Evolutionary conservation across 1,140 invertebrate genomes (phyloP).

Genomic region (Drosophila mauritiana): DNA sequence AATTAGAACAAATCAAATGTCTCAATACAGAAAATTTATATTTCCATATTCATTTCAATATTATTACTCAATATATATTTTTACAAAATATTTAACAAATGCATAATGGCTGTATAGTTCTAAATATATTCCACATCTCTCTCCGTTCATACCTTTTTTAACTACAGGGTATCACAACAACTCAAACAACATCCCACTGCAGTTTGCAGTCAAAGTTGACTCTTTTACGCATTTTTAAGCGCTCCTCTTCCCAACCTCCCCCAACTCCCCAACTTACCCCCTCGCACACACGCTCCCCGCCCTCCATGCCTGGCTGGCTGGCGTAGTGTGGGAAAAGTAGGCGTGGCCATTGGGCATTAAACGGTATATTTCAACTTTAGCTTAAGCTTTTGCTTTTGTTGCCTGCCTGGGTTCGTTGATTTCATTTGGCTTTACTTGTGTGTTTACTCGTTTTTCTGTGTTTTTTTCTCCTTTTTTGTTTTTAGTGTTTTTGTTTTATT

Average conservation of each 20-base stretch:
- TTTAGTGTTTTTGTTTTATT: conserved; percentile 40
- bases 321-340: conserved; percentile 75
- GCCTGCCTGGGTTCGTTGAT: conserved; percentile 61
- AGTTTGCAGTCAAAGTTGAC: conserved; percentile 76
- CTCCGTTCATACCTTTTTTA: neutral
- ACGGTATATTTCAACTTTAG: conserved; percentile 76
- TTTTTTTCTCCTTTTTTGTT: conserved; percentile 36
- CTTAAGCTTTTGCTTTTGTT: conserved; percentile 69
- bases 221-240: conserved; percentile 79
- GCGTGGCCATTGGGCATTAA: conserved; percentile 78
- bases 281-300: neutral
- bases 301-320: conserved; percentile 12
- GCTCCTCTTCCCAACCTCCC: conserved; percentile 31
- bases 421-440: conserved; percentile 65
- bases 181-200: conserved; percentile 56
- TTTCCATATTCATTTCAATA: too few species aligned
- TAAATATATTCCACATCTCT: too few species aligned
- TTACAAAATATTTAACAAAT: too few species aligned
- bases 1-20: too few species aligned
- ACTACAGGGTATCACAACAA: conserved; percentile 36
- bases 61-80: too few species aligned
- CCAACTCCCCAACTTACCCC: conserved; percentile 4
- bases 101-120: too few species aligned
- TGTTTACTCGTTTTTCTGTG: conserved; percentile 56
- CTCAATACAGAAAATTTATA: too few species aligned